Percentiles rank a stretch among this genome's conserved stretches.
Evolutionary conservation across 2,113 vertebrate species (phyloP).

Genomic region (Epinephelus cyanopodus): DNA sequence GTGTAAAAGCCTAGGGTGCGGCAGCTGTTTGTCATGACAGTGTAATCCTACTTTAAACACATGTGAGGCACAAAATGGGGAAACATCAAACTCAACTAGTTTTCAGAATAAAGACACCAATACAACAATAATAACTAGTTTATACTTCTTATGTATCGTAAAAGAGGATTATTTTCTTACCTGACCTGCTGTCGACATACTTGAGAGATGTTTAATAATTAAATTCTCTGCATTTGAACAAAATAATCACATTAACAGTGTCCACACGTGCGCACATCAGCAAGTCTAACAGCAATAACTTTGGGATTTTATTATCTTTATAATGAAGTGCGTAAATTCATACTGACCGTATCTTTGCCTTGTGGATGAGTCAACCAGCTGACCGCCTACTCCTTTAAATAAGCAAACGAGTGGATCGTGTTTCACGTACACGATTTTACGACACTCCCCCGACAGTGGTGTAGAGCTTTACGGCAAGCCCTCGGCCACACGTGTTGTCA

Average conservation of each 20-base stretch:
- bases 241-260: neutral
- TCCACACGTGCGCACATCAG: rapidly evolving
- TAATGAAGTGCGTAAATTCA: rapidly evolving
- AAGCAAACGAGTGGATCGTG: too few species aligned
- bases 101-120: neutral
- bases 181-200: conserved; percentile 55
- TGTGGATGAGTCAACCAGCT: rapidly evolving
- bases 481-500: conserved; percentile 65
- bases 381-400: neutral
- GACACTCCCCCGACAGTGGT: conserved; percentile 23
- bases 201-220: neutral
- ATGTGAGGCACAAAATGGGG: neutral
- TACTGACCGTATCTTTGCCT: neutral
- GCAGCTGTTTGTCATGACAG: neutral
- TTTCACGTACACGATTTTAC: neutral
- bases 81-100: neutral
- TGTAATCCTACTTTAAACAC: rapidly evolving
- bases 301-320: too few species aligned
- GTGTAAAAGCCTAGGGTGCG: neutral
- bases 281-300: neutral
- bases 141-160: neutral
- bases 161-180: conserved; percentile 35
- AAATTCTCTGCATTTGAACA: neutral
- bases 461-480: conserved; percentile 48
- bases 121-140: neutral